These are phyloP conservation scores for Liodrosophila aerea DNA, from an alignment of 2,888 invertebrate genomes.

Conservation along the genomic window DNA sequence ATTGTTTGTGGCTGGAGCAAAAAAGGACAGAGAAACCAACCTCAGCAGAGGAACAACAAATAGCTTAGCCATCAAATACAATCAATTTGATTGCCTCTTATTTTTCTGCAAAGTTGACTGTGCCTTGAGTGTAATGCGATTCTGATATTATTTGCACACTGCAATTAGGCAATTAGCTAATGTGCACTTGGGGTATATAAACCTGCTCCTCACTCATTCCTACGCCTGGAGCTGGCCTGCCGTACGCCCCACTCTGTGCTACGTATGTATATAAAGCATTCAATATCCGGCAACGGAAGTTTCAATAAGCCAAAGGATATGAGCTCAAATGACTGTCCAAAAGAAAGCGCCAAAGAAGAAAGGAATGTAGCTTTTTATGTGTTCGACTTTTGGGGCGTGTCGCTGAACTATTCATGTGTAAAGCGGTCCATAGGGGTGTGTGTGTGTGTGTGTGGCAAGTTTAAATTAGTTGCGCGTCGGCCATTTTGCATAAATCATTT, in stretches of 20 bases:
- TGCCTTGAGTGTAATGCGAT: conserved; percentile 52
- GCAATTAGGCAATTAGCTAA: conserved; percentile 70
- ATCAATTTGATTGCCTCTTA: conserved; percentile 71
- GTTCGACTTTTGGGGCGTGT: conserved; percentile 20
- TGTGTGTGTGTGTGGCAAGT: conserved; percentile 40
- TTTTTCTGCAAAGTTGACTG: conserved; percentile 6
- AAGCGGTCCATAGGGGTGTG: conserved; percentile 11
- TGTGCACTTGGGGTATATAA: conserved; percentile 15
- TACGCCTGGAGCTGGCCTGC: background rate
- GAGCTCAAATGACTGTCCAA: conserved; percentile 65
- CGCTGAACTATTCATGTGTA: conserved; percentile 40
- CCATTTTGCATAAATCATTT: conserved; percentile 73
- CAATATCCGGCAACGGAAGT: conserved; percentile 68
- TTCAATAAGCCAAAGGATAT: conserved; percentile 69
- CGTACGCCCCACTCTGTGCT: background rate
- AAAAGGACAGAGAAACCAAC: background rate
- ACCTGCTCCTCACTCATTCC: background rate
- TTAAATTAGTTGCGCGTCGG: conserved; percentile 68
- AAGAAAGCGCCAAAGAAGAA: conserved; percentile 28
- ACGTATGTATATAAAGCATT: conserved; percentile 58
- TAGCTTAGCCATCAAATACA: conserved; percentile 65
- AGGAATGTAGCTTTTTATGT: conserved; percentile 13
- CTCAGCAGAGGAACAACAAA: background rate
- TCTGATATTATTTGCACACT: conserved; percentile 51
- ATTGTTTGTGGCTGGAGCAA: conserved; percentile 19